These are phyloP conservation scores for Pocota personata DNA, from an alignment of 2,888 invertebrate species.

Conservation along the genomic window DNA sequence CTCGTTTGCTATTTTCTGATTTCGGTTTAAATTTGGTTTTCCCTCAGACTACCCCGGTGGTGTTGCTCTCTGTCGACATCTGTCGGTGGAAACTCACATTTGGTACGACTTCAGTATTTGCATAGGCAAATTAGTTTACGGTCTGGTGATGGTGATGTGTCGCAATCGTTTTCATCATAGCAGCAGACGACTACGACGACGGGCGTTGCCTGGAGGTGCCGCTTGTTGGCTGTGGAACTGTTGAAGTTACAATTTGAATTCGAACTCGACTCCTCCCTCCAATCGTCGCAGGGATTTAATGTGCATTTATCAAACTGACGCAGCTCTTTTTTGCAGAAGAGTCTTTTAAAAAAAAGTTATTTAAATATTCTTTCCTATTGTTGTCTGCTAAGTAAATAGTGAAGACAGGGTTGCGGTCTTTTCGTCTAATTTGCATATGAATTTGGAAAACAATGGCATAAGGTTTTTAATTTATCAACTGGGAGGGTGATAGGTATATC, in stretches of 20 bases:
- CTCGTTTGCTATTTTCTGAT: constrained; percentile 58
- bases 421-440: constrained; percentile 67
- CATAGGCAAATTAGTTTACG: constrained; percentile 74
- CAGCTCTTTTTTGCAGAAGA: constrained; percentile 42
- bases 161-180: constrained; percentile 67
- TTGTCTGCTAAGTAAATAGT: constrained; percentile 65
- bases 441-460: constrained; percentile 54
- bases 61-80: constrained; percentile 60
- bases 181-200: constrained; percentile 9
- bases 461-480: constrained; percentile 58
- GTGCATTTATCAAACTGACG: constrained; percentile 71
- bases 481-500: constrained; percentile 21
- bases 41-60: not conserved
- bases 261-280: constrained; percentile 59
- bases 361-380: constrained; percentile 62
- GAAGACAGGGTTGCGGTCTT: constrained; percentile 47
- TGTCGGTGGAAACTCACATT: constrained; percentile 69
- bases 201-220: constrained; percentile 43
- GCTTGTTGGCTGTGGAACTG: constrained; percentile 42
- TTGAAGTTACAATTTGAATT: constrained; percentile 66
- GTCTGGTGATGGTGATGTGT: constrained; percentile 73
- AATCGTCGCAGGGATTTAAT: constrained; percentile 68
- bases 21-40: constrained; percentile 44
- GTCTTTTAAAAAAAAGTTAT: constrained; percentile 45
- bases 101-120: constrained; percentile 56